Evolutionary conservation across 2,888 invertebrate genomes (phyloP), one percentile per base, ranked within the genome.

Genomic region (Pyrrhia umbra): DNA sequence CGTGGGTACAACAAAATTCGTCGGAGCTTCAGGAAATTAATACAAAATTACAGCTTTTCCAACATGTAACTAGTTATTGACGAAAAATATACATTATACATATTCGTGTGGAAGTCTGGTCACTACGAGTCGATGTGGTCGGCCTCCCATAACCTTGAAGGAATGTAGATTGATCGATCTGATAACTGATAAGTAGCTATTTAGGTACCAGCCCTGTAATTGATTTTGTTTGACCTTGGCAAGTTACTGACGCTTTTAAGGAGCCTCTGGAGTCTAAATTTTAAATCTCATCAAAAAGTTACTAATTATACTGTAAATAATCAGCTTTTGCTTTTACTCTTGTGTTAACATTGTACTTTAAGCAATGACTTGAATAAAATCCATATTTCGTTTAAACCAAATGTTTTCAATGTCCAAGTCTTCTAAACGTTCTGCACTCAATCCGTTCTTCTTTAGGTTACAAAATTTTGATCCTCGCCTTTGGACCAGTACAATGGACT

Each of bases 211-310:
- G 25, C 40, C 46, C 50, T 72, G 45, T 3, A 34, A 65, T 65
- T 51, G 50, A 65, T 56, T 68, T 72, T 50, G 10, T 72, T 63
- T 63, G 27, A 25, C 66, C 66, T 63, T 71, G 71, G 27, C 1
- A 21, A 34, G 10, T 30, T 23, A 27, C 40, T 23, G 13, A 40
- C 16, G 43, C n/a, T 42, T 63, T 37, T 45, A 61, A 39, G 45
- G 37, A 51, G 43, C 13, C n/a, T 50, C 45, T 21, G 30, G 21
- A 42, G 40, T 23, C 9, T 27, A 27, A 9, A n/a, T 9, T 56
- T 49, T 57, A 5, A 45, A 45, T 10, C 15, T 21, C 2, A 10
- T 21, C 15, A n/a, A 34, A n/a, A n/a, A n/a, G n/a, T n/a, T n/a
- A n/a, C n/a, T n/a, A n/a, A n/a, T n/a, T n/a, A n/a, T n/a, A n/a